A percentile compares a stretch with the other conserved stretches of the same genome.
Conservation (phyloP, 2,797 vertebrate genomes). For the Pangasius larnaudii region DNA sequence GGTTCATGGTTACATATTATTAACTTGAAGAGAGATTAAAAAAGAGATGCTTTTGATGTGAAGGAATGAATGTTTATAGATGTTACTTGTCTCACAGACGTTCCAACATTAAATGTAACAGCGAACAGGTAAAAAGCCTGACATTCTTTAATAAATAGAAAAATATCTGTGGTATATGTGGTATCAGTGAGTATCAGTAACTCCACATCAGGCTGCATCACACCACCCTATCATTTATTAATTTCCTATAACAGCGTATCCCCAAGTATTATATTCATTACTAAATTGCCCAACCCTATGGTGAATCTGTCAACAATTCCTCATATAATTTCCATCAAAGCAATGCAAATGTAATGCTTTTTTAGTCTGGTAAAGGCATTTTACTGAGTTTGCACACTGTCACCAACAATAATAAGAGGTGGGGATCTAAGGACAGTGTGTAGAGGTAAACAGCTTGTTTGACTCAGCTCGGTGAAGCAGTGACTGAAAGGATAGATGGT, state of each 20-base stretch:
- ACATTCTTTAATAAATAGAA: background rate
- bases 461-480: background rate
- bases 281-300: background rate
- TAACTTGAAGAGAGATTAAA: background rate
- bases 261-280: background rate
- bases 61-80: background rate
- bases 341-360: background rate
- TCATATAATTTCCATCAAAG: no score
- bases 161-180: background rate
- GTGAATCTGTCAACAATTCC: background rate
- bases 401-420: background rate
- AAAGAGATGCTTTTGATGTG: background rate
- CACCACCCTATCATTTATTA: background rate
- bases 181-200: background rate
- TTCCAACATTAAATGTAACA: background rate
- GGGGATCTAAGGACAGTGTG: background rate
- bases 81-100: background rate
- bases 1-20: background rate
- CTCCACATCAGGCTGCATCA: background rate
- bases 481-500: background rate
- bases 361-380: background rate
- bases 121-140: background rate
- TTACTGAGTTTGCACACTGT: background rate
- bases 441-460: background rate
- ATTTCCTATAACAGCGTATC: background rate